These are phyloP conservation scores for Amaurobius ferox DNA, from an alignment of 2,888 invertebrate genomes.

Conservation along the genomic window DNA sequence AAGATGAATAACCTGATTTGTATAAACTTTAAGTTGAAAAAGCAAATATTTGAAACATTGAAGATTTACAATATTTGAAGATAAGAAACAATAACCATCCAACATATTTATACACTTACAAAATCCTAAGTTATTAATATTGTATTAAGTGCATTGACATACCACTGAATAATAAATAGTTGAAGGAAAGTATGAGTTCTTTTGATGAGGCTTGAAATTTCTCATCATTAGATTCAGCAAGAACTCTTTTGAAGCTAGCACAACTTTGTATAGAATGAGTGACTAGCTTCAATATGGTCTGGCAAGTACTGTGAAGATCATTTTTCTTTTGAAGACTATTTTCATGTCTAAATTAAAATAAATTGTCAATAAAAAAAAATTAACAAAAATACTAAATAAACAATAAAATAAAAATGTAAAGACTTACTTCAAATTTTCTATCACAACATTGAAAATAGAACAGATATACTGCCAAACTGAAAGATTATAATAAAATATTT, in stretches of 20 bases:
- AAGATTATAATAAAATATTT: no score
- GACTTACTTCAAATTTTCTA: background rate
- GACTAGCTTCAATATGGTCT: slow-evolving; percentile 22
- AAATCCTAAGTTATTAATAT: no score
- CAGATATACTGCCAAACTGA: background rate
- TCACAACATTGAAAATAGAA: background rate
- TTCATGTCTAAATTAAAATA: background rate
- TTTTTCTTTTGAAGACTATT: slow-evolving; percentile 3
- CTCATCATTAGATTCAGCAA: background rate
- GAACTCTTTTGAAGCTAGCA: background rate
- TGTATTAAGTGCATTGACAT: no score
- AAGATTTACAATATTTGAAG: no score
- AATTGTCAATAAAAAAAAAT: background rate
- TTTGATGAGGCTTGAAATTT: background rate
- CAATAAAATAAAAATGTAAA: background rate
- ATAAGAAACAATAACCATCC: no score
- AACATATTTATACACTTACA: no score
- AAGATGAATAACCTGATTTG: no score
- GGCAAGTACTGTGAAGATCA: slow-evolving; percentile 4
- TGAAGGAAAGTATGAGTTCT: background rate
- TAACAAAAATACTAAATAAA: background rate
- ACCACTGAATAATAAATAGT: slow-evolving; percentile 26
- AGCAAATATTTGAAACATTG: no score
- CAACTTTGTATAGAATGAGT: slow-evolving; percentile 25
- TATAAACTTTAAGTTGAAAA: no score